A percentile compares a stretch with the other conserved stretches of the same genome.
Conservation (phyloP, 2,888 invertebrate species). For the Polyommatus iphigenia region DNA sequence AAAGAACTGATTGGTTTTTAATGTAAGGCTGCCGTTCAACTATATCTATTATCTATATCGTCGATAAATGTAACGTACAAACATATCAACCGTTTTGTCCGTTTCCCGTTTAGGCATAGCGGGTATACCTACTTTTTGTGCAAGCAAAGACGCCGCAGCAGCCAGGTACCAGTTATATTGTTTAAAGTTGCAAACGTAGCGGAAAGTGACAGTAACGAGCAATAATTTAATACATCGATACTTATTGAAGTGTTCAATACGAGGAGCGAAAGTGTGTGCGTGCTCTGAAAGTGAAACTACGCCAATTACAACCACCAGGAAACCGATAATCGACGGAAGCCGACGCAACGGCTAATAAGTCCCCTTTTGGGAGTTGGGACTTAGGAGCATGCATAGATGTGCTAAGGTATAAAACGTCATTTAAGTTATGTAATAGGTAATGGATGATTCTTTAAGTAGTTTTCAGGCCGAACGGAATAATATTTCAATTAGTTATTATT, state of each 20-base stretch:
- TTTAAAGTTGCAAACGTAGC: neutral
- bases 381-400: neutral
- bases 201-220: neutral
- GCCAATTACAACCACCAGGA: slow-evolving; percentile 21
- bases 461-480: no score
- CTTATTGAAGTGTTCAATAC: slow-evolving; percentile 6
- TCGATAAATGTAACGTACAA: no score
- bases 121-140: neutral
- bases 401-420: no score
- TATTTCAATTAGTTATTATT: neutral
- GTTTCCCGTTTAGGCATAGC: neutral
- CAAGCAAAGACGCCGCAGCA: neutral
- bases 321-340: slow-evolving; percentile 21
- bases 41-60: no score
- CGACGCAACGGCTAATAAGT: slow-evolving; percentile 1
- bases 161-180: neutral
- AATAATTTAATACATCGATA: neutral
- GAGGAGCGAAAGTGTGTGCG: slow-evolving; percentile 14
- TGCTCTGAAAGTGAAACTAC: slow-evolving; percentile 20
- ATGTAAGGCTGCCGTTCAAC: no score
- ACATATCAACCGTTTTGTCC: no score
- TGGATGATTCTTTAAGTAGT: no score
- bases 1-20: no score
- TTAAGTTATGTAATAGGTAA: no score
- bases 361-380: neutral